phyloP scores from a whole-genome alignment of 2,113 vertebrate species.

The Aldabrachelys gigantea region DNA sequence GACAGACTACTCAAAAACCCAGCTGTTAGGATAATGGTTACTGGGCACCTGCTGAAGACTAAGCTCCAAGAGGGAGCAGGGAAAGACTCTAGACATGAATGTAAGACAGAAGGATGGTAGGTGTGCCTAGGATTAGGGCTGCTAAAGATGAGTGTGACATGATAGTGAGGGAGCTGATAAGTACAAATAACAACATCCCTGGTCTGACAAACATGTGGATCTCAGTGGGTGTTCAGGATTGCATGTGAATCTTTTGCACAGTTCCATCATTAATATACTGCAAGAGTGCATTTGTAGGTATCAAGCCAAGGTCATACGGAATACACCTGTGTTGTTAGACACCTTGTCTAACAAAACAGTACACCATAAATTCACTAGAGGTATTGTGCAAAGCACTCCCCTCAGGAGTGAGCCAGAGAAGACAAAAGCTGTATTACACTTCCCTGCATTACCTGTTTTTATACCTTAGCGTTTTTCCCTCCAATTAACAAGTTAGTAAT shows the following conservation, averaged over 20 bases:
- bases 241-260: background rate
- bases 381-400: background rate
- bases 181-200: background rate
- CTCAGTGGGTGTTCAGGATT: background rate
- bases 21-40: background rate
- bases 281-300: background rate
- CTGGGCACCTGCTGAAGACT: background rate
- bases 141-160: background rate
- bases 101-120: background rate
- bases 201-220: background rate
- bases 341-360: background rate
- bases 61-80: background rate
- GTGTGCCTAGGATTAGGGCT: background rate
- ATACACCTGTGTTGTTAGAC: background rate
- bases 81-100: rapidly evolving
- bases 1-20: too few species aligned
- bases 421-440: background rate
- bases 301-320: background rate
- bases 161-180: background rate
- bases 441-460: background rate
- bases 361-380: background rate
- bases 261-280: background rate
- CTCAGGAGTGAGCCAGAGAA: background rate
- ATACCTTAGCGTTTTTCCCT: background rate
- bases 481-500: background rate